Base-by-base conservation (phyloP, 2,888 invertebrate species). In the Ditylenchus weischeri region DNA sequence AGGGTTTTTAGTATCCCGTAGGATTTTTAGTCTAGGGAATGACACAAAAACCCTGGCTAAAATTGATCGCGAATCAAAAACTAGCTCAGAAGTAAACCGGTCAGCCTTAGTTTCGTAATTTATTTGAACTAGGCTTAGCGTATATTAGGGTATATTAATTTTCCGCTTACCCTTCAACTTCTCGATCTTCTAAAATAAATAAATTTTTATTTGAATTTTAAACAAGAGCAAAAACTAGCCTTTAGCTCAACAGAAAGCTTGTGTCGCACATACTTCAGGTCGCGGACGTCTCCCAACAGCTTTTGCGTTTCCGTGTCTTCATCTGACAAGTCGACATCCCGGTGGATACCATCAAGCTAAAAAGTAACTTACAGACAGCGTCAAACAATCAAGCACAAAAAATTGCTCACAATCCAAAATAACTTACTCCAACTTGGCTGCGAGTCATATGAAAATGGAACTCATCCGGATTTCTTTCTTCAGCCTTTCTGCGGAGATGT, bases 371-470 rank as follows among this genome's bases (percentile, higher is more conserved):
- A 57, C 57, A 43, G 29, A 29, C 29, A 43, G 23, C 47, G 18
- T 18, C 15, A 21, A 23, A 8, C 6, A 23, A 54, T 23, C 36
- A 35, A 48, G 23, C 49, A 21, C 15, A 21, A 21, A 10, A 35
- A 54, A 57, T 60, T 59, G 50, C 19, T 18, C 23, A 64, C 7
- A 15, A 64, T 29, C 18, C 21, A 66, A 70, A 69, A 51, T 23
- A 65, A 72, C 75, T 36, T 54, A 74, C 74, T 48, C 87, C 84
- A 0, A 90, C 85, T 84, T 89, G 89, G 0, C 93, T 90, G 83
- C 91, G 92, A 67, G 93, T 88, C 95, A 96, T 96, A 83, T 94
- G 93, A 86, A 91, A 92, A 84, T 95, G 91, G 85, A 95, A 98
- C 84, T 98, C 98, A 89, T 98, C 95, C 0, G 94, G 93, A 86